phyloP scores from a whole-genome alignment of 2,113 vertebrate genomes.

The Naja naja region DNA sequence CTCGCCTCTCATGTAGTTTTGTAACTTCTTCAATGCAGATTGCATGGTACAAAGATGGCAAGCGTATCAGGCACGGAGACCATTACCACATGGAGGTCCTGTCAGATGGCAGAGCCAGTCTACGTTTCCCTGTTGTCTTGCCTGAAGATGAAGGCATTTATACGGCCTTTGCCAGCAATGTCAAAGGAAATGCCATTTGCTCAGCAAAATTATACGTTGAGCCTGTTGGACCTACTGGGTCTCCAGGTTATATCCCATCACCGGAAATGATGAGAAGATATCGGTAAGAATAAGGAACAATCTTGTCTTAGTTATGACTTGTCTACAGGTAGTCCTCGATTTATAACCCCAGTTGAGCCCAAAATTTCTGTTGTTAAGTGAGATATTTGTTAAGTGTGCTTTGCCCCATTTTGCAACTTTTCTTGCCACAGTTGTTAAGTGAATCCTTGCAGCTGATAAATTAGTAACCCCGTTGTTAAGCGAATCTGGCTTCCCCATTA shows the following conservation, averaged over 20 bases:
- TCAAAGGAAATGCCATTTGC: constrained; percentile 93
- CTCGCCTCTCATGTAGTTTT: constrained; percentile 20
- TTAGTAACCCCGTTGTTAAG: neutral
- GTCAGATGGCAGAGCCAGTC: constrained; percentile 88
- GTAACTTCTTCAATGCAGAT: constrained; percentile 71
- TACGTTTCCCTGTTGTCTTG: constrained; percentile 84
- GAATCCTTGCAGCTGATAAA: neutral
- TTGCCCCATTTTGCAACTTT: neutral
- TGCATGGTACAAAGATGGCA: constrained; percentile 97
- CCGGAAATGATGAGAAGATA: constrained; percentile 89
- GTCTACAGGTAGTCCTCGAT: neutral
- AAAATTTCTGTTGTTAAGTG: neutral
- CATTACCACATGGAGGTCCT: constrained; percentile 88
- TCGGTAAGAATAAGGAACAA: constrained; percentile 68
- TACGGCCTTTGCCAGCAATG: constrained; percentile 88
- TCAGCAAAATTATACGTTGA: constrained; percentile 95
- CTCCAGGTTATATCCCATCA: constrained; percentile 84
- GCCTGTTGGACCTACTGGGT: constrained; percentile 76
- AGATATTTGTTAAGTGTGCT: neutral
- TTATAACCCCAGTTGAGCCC: neutral
- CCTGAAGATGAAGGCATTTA: constrained; percentile 98
- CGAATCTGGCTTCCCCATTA: neutral
- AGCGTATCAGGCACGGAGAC: constrained; percentile 83
- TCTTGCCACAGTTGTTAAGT: neutral
- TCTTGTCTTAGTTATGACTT: neutral